Evolutionary conservation across 92 coral and sea anemone genomes (phyloP), one percentile per base, ranked within the genome.

Genomic region (Muricea muricata): DNA sequence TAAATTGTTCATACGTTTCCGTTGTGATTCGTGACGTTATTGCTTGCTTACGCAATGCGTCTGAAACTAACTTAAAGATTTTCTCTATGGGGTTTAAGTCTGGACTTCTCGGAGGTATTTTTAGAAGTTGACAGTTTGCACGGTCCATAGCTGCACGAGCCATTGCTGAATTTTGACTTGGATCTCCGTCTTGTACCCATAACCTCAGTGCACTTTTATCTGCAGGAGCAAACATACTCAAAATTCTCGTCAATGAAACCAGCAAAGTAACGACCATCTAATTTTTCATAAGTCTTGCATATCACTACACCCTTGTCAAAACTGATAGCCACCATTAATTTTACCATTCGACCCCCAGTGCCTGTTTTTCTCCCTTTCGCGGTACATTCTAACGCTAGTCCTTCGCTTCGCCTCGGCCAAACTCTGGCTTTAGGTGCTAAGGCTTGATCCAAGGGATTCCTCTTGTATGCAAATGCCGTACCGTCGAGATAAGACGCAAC

Each of bases 141-240:
- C 54, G 47, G 15, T 40, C 56, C 88, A 84, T 75, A 12, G 88
- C 91, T n/a, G 63, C 42, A 33, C 78, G 46, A 29, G 92, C 89
- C 56, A 37, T 18, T 39, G 71, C 65, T 80, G 89, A 84, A 56
- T 89, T 89, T 73, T 89, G 89, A 15, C 81, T 63, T 28, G 93
- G 87, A 50, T 90, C 85, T 17, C 93, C 85, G 41, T 90, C 93
- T 74, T 90, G 90, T 21, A 90, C 8, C 83, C 86, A 90, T 28
- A 90, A 35, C 24, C 82, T 47, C 33, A 42, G 48, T 57, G 8
- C 34, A 15, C 66, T 66, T 42, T 86, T 86, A 35, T 68, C 58
- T 1, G 79, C 71, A 25, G 41, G 37, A 1, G 14, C 61, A 77
- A 78, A 82, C 67, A 76, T 23, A 32, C 20, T 74, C 58, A 42